Conservation (phyloP, 2,113 vertebrate genomes). For the Colistium nudipinnis region DNA sequence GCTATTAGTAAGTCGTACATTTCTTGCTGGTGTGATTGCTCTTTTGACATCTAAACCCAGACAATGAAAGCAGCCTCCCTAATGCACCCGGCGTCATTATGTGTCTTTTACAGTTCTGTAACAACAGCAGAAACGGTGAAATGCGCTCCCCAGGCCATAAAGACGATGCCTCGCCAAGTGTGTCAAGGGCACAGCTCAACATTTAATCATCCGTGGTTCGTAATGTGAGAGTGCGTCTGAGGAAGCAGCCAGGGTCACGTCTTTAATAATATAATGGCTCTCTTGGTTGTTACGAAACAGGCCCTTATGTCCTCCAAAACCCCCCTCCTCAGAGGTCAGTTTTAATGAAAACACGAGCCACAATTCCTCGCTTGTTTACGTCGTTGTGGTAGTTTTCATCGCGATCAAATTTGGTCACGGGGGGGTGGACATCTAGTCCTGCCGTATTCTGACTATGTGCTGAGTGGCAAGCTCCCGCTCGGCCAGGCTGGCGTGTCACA, state of each 20-base stretch:
- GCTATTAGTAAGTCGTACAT: too few species aligned
- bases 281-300: constrained; percentile 55
- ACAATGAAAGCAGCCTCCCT: constrained; percentile 1
- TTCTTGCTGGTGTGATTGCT: too few species aligned
- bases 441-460: constrained; percentile 67
- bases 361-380: constrained; percentile 61
- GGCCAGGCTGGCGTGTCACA: constrained; percentile 16
- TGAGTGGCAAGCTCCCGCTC: constrained; percentile 57
- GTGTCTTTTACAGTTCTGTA: constrained; percentile 15
- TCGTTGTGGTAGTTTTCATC: constrained; percentile 73
- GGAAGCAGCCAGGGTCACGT: constrained; percentile 66
- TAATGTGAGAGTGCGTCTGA: constrained; percentile 70
- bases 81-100: constrained; percentile 20
- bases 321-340: constrained; percentile 64
- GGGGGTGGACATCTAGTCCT: constrained; percentile 43
- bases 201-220: constrained; percentile 65
- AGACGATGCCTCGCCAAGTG: constrained; percentile 28
- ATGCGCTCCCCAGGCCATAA: constrained; percentile 4
- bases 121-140: not conserved
- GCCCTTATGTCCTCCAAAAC: constrained; percentile 41
- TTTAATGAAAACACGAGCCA: constrained; percentile 74
- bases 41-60: constrained; percentile 19
- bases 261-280: constrained; percentile 69
- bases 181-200: constrained; percentile 70
- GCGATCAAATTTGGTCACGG: constrained; percentile 76